Conservation (phyloP, 1,140 invertebrate genomes). For the Bombus waltoni region DNA sequence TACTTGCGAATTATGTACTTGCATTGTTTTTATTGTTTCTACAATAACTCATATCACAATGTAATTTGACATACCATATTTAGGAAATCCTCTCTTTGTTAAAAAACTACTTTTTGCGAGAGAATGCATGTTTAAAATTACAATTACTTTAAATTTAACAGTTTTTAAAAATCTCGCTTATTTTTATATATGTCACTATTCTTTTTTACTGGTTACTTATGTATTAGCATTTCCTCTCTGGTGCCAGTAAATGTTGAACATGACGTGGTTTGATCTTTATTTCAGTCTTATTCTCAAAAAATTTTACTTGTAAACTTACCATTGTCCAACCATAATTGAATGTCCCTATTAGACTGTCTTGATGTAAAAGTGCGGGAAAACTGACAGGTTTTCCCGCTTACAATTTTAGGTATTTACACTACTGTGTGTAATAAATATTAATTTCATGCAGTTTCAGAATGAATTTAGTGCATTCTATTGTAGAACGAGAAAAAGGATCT, state of each 20-base stretch:
- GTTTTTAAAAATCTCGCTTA: background rate
- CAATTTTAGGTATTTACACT: constrained; percentile 30
- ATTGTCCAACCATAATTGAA: background rate
- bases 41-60: background rate
- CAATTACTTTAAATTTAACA: background rate
- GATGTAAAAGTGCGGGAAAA: constrained; percentile 57
- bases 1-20: background rate
- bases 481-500: constrained; percentile 72
- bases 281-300: background rate
- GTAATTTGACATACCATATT: constrained; percentile 52
- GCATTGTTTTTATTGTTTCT: background rate
- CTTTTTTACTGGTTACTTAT: background rate
- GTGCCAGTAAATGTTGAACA: background rate
- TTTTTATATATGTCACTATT: background rate
- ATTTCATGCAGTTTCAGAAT: constrained; percentile 70
- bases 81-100: constrained; percentile 36
- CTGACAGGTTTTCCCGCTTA: constrained; percentile 71
- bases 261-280: background rate
- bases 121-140: constrained; percentile 43
- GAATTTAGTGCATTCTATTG: constrained; percentile 73
- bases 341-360: background rate
- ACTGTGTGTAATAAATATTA: constrained; percentile 22
- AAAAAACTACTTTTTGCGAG: constrained; percentile 22
- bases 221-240: too few species aligned
- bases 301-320: background rate